These are phyloP conservation scores for Miltochrista miniata DNA, from an alignment of 2,888 invertebrate genomes.

Conservation along the genomic window DNA sequence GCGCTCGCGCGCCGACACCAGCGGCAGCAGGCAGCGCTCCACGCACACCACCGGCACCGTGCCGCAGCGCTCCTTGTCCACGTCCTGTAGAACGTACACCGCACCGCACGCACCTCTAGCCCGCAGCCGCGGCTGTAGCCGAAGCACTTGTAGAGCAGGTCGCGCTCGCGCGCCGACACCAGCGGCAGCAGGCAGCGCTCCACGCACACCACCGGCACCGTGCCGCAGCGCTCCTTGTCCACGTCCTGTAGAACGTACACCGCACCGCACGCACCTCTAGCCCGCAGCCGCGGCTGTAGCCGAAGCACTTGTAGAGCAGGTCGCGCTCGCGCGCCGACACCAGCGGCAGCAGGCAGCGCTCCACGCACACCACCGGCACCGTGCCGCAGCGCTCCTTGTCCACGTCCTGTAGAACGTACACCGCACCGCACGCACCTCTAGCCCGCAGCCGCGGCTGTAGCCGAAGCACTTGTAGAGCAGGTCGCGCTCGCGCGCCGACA, in stretches of 20 bases:
- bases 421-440: slow-evolving; percentile 66
- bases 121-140: slow-evolving; percentile 85
- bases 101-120: slow-evolving; percentile 66
- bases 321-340: slow-evolving; percentile 87
- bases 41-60: slow-evolving; percentile 86
- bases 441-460: slow-evolving; percentile 83
- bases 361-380: slow-evolving; percentile 85
- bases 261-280: too few relatives aligned
- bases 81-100: slow-evolving; percentile 85
- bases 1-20: slow-evolving; percentile 86
- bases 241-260: slow-evolving; percentile 85
- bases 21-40: slow-evolving; percentile 85
- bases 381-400: slow-evolving; percentile 87
- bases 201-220: slow-evolving; percentile 85
- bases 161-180: slow-evolving; percentile 87
- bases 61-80: slow-evolving; percentile 87
- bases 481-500: slow-evolving; percentile 87
- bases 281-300: slow-evolving; percentile 84
- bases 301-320: slow-evolving; percentile 89
- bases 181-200: slow-evolving; percentile 85
- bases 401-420: slow-evolving; percentile 84
- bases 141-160: slow-evolving; percentile 89
- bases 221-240: slow-evolving; percentile 87
- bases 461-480: slow-evolving; percentile 90
- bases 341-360: slow-evolving; percentile 85